Evolutionary conservation across 2,113 vertebrate species (phyloP), one percentile per base, ranked within the genome.

Genomic region (Charina bottae): DNA sequence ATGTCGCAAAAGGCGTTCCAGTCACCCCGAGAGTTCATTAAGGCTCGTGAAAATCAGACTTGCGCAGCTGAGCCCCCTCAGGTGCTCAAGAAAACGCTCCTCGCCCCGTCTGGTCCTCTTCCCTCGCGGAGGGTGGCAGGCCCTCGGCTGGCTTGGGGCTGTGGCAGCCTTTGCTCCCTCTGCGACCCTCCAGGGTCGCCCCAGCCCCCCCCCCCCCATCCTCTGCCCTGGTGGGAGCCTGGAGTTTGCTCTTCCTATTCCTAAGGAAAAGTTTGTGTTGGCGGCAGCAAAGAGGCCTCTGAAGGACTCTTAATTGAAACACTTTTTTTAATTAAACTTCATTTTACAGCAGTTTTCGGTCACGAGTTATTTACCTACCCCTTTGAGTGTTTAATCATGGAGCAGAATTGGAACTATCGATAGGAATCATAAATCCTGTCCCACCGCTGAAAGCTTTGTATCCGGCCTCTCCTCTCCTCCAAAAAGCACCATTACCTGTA

Each of bases 401-500:
- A 96, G 96, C 97, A 97, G 98, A 98, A 98, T 98, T 98, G 97
- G 97, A 97, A 98, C 98, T 98, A 98, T 98, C 96, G 97, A 98
- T 98, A 96, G 98, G 97, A 97, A 97, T 97, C 93, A 94, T 98
- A 98, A 98, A 97, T 98, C 98, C 97, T 94, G 97, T 93, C 98
- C 97, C 42, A 97, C 97, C 89, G 98, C 98, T 98, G 96, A 85
- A 96, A 97, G 98, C 97, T 96, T 97, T 97, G 97, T 97, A 97
- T 98, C 97, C 95, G 97, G 97, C 97, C 96, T 97, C 96, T 19
- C 96, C 98, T 97, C 96, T 21, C 96, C 98, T 98, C 97, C 96
- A 96, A 97, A 97, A 97, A 97, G 97, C 97, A 96, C 98, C 97
- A 97, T 98, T 98, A 98, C 98, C 97, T 98, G 98, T 97, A 97